Percentiles rank a stretch among this genome's conserved stretches.
phyloP scores from a whole-genome alignment of 2,797 vertebrate genomes.

The Allobates femoralis region DNA sequence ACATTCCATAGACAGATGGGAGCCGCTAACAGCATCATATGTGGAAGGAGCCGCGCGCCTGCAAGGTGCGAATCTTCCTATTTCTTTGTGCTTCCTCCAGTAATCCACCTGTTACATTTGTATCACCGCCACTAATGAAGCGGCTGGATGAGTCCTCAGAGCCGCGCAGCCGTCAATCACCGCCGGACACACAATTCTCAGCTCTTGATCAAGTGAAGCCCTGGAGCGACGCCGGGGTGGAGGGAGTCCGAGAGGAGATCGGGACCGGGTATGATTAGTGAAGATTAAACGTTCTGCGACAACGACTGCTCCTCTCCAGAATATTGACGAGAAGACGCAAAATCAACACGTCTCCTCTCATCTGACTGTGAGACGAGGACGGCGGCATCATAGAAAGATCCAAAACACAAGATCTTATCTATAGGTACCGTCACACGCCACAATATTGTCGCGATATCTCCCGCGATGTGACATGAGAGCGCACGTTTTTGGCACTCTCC shows the following conservation, averaged over 20 bases:
- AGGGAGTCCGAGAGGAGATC: background rate
- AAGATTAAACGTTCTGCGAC: background rate
- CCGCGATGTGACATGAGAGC: too few species aligned
- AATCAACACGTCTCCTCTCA: background rate
- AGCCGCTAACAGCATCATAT: background rate
- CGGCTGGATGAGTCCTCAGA: background rate
- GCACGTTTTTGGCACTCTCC: too few species aligned
- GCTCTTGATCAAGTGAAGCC: conserved; percentile 5
- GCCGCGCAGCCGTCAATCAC: conserved; percentile 25
- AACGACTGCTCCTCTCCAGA: background rate
- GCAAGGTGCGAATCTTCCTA: background rate
- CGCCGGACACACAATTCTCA: background rate
- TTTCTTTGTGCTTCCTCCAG: conserved; percentile 3
- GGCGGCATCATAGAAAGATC: background rate
- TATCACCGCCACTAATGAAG: conserved; percentile 20
- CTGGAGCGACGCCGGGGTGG: background rate
- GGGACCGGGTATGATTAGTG: background rate
- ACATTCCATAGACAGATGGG: background rate
- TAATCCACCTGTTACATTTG: conserved; percentile 11
- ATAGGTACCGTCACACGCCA: too few species aligned
- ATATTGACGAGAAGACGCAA: background rate
- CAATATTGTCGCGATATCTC: too few species aligned
- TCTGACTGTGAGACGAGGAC: background rate
- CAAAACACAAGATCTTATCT: too few species aligned
- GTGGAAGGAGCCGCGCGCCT: background rate